A percentile compares a stretch with the other conserved stretches of the same genome.
phyloP scores from a whole-genome alignment of 2,113 vertebrate genomes.

The Myiozetetes cayanensis region DNA sequence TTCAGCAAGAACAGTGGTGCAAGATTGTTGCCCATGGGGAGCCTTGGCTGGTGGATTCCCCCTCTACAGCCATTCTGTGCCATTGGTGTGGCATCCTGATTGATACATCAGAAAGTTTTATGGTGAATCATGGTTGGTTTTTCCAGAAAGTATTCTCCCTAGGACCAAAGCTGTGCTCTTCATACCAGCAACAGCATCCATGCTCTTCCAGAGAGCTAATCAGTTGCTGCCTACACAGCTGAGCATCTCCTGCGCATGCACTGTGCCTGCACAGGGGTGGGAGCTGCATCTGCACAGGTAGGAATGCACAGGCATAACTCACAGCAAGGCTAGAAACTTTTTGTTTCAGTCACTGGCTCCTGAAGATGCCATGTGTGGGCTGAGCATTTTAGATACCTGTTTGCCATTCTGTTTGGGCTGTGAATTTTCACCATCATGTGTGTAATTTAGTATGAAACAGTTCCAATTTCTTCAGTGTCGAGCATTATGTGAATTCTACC shows the following conservation, averaged over 20 bases:
- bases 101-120: background rate
- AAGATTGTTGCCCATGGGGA: background rate
- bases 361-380: background rate
- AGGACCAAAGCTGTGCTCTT: background rate
- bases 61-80: background rate
- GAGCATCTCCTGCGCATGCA: background rate
- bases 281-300: fast-evolving
- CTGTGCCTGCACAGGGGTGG: background rate
- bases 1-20: background rate
- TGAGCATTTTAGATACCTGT: background rate
- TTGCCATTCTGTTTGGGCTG: background rate
- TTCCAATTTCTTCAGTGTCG: background rate
- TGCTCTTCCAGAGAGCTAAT: background rate
- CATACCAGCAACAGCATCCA: background rate
- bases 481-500: background rate
- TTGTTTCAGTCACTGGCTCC: fast-evolving
- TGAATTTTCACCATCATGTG: background rate
- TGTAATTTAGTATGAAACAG: background rate
- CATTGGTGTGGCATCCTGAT: background rate
- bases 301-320: background rate
- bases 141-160: background rate
- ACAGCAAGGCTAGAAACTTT: background rate
- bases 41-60: background rate
- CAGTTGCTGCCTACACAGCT: background rate
- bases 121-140: background rate